Conservation (phyloP, 1,140 invertebrate genomes). For the Diorhabda sublineata region DNA sequence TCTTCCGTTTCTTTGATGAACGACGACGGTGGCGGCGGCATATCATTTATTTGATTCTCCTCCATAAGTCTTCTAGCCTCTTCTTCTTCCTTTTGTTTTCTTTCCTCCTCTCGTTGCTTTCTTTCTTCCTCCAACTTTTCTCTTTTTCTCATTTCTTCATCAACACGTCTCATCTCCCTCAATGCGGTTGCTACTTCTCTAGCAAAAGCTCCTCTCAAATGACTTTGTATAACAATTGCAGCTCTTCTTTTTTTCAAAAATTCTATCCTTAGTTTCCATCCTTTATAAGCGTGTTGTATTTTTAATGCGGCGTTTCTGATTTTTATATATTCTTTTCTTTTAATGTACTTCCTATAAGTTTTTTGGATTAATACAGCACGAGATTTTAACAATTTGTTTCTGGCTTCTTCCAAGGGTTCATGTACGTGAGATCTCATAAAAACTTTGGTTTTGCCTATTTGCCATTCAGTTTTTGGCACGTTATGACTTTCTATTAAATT, state of each 20-base stretch:
- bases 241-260: conserved; percentile 81
- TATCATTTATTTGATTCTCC: conserved; percentile 28
- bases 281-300: conserved; percentile 82
- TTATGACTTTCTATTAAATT: conserved; percentile 57
- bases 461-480: conserved; percentile 76
- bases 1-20: conserved; percentile 29
- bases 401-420: conserved; percentile 79
- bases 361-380: conserved; percentile 80
- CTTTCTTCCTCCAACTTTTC: conserved; percentile 61
- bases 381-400: conserved; percentile 63
- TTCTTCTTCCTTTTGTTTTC: conserved; percentile 44
- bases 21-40: conserved; percentile 28
- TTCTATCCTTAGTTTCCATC: conserved; percentile 77
- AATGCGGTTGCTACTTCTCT: conserved; percentile 79
- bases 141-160: conserved; percentile 82
- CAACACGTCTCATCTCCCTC: conserved; percentile 84
- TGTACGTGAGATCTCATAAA: conserved; percentile 82
- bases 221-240: conserved; percentile 84
- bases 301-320: conserved; percentile 68
- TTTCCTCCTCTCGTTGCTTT: conserved; percentile 45
- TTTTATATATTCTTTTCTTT: conserved; percentile 64
- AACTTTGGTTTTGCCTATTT: conserved; percentile 86
- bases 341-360: conserved; percentile 61
- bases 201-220: conserved; percentile 85
- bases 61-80: conserved; percentile 35